phyloP scores from a whole-genome alignment of 2,888 invertebrate species.

The Limnephilus auricula region DNA sequence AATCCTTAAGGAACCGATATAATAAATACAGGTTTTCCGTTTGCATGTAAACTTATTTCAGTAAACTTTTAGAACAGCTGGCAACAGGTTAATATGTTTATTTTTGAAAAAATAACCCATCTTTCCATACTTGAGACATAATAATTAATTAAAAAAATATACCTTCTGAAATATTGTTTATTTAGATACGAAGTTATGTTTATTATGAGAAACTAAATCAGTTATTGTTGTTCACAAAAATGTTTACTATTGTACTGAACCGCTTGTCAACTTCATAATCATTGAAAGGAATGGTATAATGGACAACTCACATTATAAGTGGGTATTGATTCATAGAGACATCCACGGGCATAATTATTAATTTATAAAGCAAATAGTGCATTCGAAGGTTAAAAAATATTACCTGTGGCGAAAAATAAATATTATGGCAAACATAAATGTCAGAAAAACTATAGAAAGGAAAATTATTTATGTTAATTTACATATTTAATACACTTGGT shows the following conservation, averaged over 20 bases:
- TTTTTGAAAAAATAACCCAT: no score
- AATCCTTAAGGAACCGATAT: background rate
- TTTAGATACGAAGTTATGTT: background rate
- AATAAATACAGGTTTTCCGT: background rate
- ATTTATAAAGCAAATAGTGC: background rate
- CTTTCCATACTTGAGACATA: background rate
- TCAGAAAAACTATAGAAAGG: background rate
- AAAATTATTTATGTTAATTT: background rate
- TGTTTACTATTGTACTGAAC: no score
- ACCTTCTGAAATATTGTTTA: background rate
- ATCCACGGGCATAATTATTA: background rate
- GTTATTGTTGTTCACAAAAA: no score
- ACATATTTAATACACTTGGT: no score
- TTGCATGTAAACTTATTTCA: background rate
- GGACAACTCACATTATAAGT: background rate
- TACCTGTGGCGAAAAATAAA: background rate
- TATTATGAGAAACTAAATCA: background rate
- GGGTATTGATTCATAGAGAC: background rate
- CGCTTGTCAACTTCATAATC: background rate
- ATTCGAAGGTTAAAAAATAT: background rate
- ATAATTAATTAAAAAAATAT: background rate
- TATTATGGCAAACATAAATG: background rate
- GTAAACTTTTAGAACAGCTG: no score
- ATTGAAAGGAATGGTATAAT: background rate
- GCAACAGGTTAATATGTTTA: no score